These are phyloP conservation scores for Crioceris asparagi DNA, from an alignment of 2,888 invertebrate species.

Conservation along the genomic window DNA sequence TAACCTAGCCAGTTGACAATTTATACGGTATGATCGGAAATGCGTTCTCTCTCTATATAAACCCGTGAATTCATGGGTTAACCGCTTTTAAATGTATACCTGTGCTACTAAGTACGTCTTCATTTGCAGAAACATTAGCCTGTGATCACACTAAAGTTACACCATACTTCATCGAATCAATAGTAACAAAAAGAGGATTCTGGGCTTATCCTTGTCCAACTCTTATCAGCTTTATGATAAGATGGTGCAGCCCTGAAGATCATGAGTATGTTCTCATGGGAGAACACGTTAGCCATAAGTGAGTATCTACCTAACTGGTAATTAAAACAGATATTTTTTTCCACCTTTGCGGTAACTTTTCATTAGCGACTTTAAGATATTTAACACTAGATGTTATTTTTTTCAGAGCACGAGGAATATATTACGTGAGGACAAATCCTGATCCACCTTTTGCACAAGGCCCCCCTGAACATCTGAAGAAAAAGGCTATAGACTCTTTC, in stretches of 20 bases:
- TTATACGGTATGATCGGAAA: too few species aligned
- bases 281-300: slow-evolving; percentile 70
- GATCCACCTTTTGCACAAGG: slow-evolving; percentile 78
- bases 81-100: not conserved
- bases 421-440: slow-evolving; percentile 77
- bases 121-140: slow-evolving; percentile 62
- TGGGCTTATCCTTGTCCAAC: slow-evolving; percentile 79
- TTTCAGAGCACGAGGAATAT: slow-evolving; percentile 69
- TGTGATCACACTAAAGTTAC: slow-evolving; percentile 87
- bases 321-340: too few species aligned
- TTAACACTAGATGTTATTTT: slow-evolving; percentile 21
- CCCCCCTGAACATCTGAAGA: slow-evolving; percentile 20
- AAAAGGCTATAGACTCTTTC: slow-evolving; percentile 15
- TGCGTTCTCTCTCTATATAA: too few species aligned
- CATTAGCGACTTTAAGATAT: not conserved
- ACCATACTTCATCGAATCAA: slow-evolving; percentile 83
- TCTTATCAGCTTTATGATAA: slow-evolving; percentile 71
- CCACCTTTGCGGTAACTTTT: not conserved
- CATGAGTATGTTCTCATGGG: slow-evolving; percentile 79
- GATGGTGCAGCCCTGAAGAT: slow-evolving; percentile 72
- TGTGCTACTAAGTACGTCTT: not conserved
- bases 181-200: slow-evolving; percentile 67
- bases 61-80: too few species aligned
- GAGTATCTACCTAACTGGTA: slow-evolving; percentile 31
- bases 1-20: too few species aligned